Evolutionary conservation across 2,888 invertebrate species (phyloP).

Genomic region (Brachypalpus laphriformis): DNA sequence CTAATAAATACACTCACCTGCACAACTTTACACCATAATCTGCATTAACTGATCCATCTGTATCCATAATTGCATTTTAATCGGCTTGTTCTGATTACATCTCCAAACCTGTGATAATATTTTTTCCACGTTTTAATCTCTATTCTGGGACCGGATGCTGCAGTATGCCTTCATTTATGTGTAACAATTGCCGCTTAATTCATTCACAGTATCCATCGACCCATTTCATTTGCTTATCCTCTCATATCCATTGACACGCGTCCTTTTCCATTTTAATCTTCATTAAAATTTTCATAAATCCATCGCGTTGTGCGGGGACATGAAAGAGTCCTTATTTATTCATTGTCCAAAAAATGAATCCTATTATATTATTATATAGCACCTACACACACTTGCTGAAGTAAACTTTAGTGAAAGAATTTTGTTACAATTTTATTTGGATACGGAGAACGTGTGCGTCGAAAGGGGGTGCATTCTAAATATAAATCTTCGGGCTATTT

Average conservation of each 20-base stretch:
- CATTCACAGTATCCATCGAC: constrained; percentile 15
- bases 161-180: too few species aligned
- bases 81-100: constrained; percentile 51
- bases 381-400: not conserved
- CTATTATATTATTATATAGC: constrained; percentile 12
- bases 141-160: not conserved
- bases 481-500: constrained; percentile 10
- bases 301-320: constrained; percentile 1
- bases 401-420: not conserved
- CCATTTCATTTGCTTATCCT: constrained; percentile 18
- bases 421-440: too few species aligned
- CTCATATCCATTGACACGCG: not conserved
- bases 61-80: constrained; percentile 39
- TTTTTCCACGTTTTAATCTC: not conserved
- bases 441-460: not conserved
- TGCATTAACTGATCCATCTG: constrained; percentile 8
- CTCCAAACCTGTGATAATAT: constrained; percentile 20
- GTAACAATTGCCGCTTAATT: not conserved
- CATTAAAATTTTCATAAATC: constrained; percentile 58
- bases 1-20: not conserved
- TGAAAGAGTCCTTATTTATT: constrained; percentile 32
- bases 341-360: constrained; percentile 41
- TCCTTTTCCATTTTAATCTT: constrained; percentile 43
- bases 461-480: not conserved
- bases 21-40: not conserved